Evolutionary conservation across 2,888 invertebrate genomes (phyloP), one percentile per base, ranked within the genome.

Genomic region (Tachystola acroxantha): DNA sequence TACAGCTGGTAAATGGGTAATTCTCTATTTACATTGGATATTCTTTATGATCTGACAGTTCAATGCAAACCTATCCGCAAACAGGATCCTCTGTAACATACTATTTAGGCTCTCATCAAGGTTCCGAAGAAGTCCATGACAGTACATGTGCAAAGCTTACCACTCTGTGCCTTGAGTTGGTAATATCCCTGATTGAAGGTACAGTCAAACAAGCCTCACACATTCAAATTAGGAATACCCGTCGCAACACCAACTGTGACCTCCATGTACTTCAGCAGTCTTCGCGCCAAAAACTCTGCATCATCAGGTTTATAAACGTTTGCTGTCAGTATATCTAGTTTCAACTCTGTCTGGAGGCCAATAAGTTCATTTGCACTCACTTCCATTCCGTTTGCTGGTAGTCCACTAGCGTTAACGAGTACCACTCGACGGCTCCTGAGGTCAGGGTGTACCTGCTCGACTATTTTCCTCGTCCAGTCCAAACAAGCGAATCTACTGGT

Each of bases 171-270:
- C n/a, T n/a, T n/a, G n/a, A n/a, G n/a, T n/a, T n/a, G n/a, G n/a
- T n/a, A n/a, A n/a, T n/a, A n/a, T n/a, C n/a, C n/a, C n/a, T n/a
- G n/a, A n/a, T n/a, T n/a, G n/a, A n/a, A n/a, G n/a, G n/a, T n/a
- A n/a, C n/a, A n/a, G n/a, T n/a, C n/a, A n/a, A n/a, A n/a, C n/a
- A n/a, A 16, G n/a, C 7, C 1, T 24, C 24, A 78, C 30, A 81
- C 55, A 66, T 84, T 79, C 36, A 86, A 36, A 57, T 84, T 84
- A 13, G 87, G 87, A 40, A 87, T 66, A 38, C 87, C 86, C 48
- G 84, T 84, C 29, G 68, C 69, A 14, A 74, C 50, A 52, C 87
- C 87, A 43, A 82, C 28, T 28, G 78, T 69, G 7, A 78, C 77
- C 72, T 82, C 77, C 33, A 86, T 54, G 40, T 81, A 81, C 45